phyloP scores from a whole-genome alignment of 2,888 invertebrate genomes.

The Hirtodrosophila confusa region DNA sequence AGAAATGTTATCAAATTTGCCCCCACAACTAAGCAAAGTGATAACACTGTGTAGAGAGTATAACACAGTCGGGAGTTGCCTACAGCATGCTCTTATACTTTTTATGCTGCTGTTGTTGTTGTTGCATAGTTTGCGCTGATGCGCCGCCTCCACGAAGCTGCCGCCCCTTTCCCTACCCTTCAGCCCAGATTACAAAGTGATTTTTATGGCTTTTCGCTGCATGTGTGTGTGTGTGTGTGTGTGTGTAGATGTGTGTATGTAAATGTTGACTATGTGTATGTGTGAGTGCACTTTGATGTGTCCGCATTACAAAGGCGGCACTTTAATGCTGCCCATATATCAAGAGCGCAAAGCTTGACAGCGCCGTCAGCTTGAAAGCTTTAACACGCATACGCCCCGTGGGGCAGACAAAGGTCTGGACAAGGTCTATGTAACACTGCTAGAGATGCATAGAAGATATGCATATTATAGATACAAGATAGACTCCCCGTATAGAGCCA shows the following conservation, averaged over 20 bases:
- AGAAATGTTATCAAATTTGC: too few species aligned
- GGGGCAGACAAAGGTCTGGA: constrained; percentile 22
- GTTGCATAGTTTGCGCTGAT: constrained; percentile 71
- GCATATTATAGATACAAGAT: constrained; percentile 1
- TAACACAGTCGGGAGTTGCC: too few species aligned
- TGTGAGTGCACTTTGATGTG: constrained; percentile 67
- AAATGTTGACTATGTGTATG: constrained; percentile 50
- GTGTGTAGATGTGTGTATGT: constrained; percentile 42
- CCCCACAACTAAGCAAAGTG: too few species aligned
- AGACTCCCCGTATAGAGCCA: background rate
- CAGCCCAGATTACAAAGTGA: constrained; percentile 62
- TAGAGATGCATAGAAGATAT: constrained; percentile 1
- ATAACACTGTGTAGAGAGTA: too few species aligned
- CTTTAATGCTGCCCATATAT: constrained; percentile 71
- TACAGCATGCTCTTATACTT: constrained; percentile 6
- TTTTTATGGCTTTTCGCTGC: constrained; percentile 72
- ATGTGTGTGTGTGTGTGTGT: constrained; percentile 24
- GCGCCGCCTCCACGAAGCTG: constrained; percentile 58
- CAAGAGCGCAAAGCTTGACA: constrained; percentile 67
- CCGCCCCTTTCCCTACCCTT: constrained; percentile 11
- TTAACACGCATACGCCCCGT: constrained; percentile 74
- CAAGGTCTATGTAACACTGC: background rate
- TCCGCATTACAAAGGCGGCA: constrained; percentile 73
- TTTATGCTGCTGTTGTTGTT: constrained; percentile 37
- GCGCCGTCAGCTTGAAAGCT: constrained; percentile 58